Base-by-base conservation (phyloP, 2,888 invertebrate genomes). In the Anthophora plumipes region DNA sequence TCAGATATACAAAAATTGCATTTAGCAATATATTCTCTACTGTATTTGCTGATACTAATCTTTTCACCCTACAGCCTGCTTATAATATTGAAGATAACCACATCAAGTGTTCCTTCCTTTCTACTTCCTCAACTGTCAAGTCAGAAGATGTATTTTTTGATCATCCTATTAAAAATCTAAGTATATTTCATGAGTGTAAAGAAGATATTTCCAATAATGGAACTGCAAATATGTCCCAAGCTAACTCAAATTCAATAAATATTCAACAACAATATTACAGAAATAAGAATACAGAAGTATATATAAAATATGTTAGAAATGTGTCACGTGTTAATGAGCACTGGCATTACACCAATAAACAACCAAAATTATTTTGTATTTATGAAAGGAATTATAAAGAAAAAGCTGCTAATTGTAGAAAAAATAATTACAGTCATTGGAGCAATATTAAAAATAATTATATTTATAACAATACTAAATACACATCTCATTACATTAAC, bases 31-130 rank as follows among this genome's bases (percentile, higher is more conserved):
- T 46, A 77, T 83, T 80, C 85, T 86, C 54, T 85, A 74, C 84
- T 88, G 84, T 84, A 87, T 87, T 88, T 85, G 84, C 82, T 88
- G 86, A 89, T 82, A 78, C 59, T 80, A 82, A 82, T 70, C 69
- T 89, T 89, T 87, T 84, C 84, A 73, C 82, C 80, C 76, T 85
- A 52, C 89, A 89, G 89, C 76, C 63, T 31, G 54, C 63, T 46
- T 74, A 67, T 85, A 81, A 71, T 73, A 70, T 73, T 48, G 84
- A 89, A 80, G 85, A 83, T 59, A 69, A 74, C 73, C 80, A 82
- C 68, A 72, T 82, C 75, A 77, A 85, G 77, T 84, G 85, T 71
- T 68, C 75, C 67, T 67, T 76, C 75, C 71, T 81, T 72, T 69
- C 71, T 73, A 74, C 66, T 52, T 66, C 84, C 25, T 37, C 86